phyloP scores from a whole-genome alignment of 2,888 invertebrate genomes.

The Drosophila merina region DNA sequence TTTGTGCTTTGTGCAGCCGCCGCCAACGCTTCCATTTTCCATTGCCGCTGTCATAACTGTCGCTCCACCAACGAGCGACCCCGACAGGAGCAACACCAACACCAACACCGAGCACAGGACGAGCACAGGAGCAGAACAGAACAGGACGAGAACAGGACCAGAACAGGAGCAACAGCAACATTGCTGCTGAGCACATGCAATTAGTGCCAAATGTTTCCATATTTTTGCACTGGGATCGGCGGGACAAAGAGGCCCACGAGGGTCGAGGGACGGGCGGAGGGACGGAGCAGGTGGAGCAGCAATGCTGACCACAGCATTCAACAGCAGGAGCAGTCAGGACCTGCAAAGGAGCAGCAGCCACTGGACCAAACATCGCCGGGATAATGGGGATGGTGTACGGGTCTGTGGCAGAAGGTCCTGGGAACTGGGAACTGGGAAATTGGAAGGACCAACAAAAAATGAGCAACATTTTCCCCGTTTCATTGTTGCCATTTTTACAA shows the following conservation, averaged over 20 bases:
- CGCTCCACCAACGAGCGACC: conserved; percentile 60
- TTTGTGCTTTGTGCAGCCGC: conserved; percentile 67
- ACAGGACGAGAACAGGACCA: conserved; percentile 43
- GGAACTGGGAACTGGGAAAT: conserved; percentile 4
- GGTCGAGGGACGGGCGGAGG: conserved; percentile 1
- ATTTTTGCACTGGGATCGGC: conserved; percentile 68
- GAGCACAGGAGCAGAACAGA: conserved; percentile 51
- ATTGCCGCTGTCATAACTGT: conserved; percentile 73
- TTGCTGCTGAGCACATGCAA: conserved; percentile 76
- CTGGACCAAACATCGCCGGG: conserved; percentile 64
- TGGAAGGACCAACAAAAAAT: conserved; percentile 46
- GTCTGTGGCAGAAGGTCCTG: conserved; percentile 22
- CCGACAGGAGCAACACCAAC: conserved; percentile 38
- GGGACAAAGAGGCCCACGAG: conserved; percentile 22
- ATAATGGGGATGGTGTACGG: neutral
- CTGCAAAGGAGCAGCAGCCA: conserved; percentile 46
- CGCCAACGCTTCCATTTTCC: conserved; percentile 45
- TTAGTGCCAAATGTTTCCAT: conserved; percentile 83
- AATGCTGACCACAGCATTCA: conserved; percentile 67
- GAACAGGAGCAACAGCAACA: conserved; percentile 29
- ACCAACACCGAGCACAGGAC: conserved; percentile 50
- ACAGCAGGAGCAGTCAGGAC: conserved; percentile 37
- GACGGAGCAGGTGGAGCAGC: conserved; percentile 18
- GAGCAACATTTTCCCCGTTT: conserved; percentile 75
- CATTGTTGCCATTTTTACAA: conserved; percentile 64